phyloP scores from a whole-genome alignment of 2,113 vertebrate genomes.

The Rhombomys opimus region DNA sequence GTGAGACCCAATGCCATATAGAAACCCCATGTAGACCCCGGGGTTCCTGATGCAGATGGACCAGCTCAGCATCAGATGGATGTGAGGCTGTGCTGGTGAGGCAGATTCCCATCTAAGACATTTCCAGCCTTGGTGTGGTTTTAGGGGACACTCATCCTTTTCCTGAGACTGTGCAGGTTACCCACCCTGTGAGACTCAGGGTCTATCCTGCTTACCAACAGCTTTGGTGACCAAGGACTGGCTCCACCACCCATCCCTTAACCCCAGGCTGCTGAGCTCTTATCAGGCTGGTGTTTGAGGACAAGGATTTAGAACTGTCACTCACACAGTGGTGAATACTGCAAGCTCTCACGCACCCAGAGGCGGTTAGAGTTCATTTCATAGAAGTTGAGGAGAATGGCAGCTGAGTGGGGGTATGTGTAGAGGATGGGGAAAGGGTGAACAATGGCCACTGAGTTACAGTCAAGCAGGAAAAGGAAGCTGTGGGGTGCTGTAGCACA shows the following conservation, averaged over 20 bases:
- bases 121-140: neutral
- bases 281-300: neutral
- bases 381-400: too few species aligned
- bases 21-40: neutral
- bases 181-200: neutral
- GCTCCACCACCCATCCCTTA: neutral
- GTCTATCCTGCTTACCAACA: neutral
- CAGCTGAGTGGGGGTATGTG: neutral
- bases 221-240: neutral
- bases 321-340: neutral
- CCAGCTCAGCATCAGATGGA: neutral
- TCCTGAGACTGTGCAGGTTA: neutral
- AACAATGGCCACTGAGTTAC: neutral
- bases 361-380: neutral
- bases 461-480: neutral
- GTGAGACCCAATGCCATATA: neutral
- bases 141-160: neutral
- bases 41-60: neutral
- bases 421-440: neutral
- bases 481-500: neutral
- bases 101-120: neutral
- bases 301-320: neutral
- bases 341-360: too few species aligned
- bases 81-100: neutral
- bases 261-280: neutral